Evolutionary conservation across 2,797 vertebrate genomes (phyloP).

Genomic region (Clarias fuscus): DNA sequence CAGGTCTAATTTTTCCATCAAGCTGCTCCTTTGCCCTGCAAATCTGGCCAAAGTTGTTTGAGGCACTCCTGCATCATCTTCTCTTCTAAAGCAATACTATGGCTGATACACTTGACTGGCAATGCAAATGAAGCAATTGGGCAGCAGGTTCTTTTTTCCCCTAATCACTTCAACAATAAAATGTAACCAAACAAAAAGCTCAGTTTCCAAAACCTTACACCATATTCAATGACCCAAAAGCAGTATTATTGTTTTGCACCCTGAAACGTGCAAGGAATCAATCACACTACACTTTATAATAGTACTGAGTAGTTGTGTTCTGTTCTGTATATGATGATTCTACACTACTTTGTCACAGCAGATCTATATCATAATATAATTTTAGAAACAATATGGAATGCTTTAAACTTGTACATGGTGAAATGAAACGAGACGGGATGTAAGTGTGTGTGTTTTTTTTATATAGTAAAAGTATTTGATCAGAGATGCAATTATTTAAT

Average conservation of each 20-base stretch:
- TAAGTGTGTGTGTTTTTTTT: no score
- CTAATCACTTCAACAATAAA: constrained; percentile 37
- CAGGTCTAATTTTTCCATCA: constrained; percentile 65
- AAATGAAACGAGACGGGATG: background rate
- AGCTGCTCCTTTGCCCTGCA: constrained; percentile 51
- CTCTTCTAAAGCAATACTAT: constrained; percentile 32
- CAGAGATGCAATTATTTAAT: no score
- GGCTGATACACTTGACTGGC: constrained; percentile 31
- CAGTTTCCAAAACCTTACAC: constrained; percentile 20
- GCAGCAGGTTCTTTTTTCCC: constrained; percentile 30
- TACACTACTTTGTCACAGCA: background rate
- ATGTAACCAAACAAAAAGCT: constrained; percentile 38
- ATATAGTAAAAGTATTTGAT: no score
- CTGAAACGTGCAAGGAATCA: background rate
- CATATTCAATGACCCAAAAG: constrained; percentile 20
- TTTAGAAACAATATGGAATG: background rate
- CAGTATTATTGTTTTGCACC: background rate
- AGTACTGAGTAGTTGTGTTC: background rate
- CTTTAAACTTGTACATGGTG: background rate
- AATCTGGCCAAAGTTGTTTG: constrained; percentile 40
- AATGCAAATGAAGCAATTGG: constrained; percentile 39
- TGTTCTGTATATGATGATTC: background rate
- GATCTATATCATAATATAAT: background rate
- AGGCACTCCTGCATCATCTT: constrained; percentile 37
- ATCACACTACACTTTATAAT: background rate